These are phyloP conservation scores for Oostethus manadensis DNA, from an alignment of 2,113 vertebrate genomes.

Conservation along the genomic window DNA sequence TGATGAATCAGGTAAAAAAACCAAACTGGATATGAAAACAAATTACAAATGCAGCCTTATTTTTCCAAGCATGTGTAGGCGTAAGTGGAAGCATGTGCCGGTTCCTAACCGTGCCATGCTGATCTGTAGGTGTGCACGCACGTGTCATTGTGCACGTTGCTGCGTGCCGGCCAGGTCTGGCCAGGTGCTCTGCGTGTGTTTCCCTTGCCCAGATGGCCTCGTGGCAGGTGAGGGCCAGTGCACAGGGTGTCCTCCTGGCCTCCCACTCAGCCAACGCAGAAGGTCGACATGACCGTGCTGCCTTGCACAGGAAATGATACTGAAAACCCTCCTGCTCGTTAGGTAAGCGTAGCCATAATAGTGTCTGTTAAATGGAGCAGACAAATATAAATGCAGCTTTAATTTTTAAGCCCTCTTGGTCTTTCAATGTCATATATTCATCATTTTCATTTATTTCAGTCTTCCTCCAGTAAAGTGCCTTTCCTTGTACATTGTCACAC, in stretches of 20 bases:
- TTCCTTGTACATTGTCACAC: conserved; percentile 6
- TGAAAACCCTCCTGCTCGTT: conserved; percentile 24
- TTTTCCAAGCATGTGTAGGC: background rate
- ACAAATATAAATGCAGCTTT: background rate
- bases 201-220: conserved; percentile 71
- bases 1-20: no score
- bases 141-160: conserved; percentile 23
- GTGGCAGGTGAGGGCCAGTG: conserved; percentile 58
- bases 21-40: no score
- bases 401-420: background rate
- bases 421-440: background rate
- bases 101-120: conserved; percentile 11
- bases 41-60: background rate
- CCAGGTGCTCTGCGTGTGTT: conserved; percentile 70
- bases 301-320: conserved; percentile 36
- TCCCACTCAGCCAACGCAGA: conserved; percentile 61
- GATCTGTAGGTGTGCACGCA: conserved; percentile 21
- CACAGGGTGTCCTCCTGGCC: conserved; percentile 67
- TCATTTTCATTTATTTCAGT: no score
- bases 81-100: conserved; percentile 2
- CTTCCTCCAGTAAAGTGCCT: conserved; percentile 1
- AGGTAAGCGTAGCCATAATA: conserved; percentile 14
- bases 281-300: conserved; percentile 65
- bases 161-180: conserved; percentile 60
- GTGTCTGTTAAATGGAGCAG: conserved; percentile 17